Evolutionary conservation across 1,140 invertebrate genomes (phyloP).

Genomic region (Drosophila persimilis): DNA sequence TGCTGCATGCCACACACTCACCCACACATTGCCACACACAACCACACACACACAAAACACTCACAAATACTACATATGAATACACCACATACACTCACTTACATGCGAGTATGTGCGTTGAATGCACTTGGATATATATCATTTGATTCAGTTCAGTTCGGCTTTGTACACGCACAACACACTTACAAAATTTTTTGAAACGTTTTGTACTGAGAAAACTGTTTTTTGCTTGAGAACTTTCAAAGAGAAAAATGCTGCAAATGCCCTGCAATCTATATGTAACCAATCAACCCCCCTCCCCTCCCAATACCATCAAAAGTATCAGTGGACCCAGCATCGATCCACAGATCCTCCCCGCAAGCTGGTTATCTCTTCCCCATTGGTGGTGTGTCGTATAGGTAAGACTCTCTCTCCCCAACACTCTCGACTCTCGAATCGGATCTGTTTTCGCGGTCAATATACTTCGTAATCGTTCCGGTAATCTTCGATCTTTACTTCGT

Average conservation of each 20-base stretch:
- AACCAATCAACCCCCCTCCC: too few relatives aligned
- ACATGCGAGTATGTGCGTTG: conserved; percentile 20
- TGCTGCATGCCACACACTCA: conserved; percentile 29
- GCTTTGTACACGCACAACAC: conserved; percentile 35
- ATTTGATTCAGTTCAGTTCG: conserved; percentile 41
- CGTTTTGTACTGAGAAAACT: too few relatives aligned
- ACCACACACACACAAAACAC: conserved; percentile 7
- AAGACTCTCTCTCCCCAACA: too few relatives aligned
- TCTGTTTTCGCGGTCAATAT: background rate
- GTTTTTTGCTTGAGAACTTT: conserved; percentile 28
- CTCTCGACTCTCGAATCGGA: conserved; percentile 1
- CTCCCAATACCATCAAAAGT: too few relatives aligned
- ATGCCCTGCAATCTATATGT: too few relatives aligned
- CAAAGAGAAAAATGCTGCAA: background rate
- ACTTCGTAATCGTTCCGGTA: conserved; percentile 4
- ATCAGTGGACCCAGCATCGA: too few relatives aligned
- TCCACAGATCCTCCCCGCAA: too few relatives aligned
- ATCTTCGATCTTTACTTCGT: conserved; percentile 21
- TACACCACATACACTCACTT: background rate
- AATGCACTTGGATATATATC: conserved; percentile 21
- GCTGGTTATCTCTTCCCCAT: too few relatives aligned
- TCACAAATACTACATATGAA: conserved; percentile 2
- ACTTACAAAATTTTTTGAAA: conserved; percentile 23
- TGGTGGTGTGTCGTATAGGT: too few relatives aligned
- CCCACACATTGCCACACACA: background rate